A percentile compares a stretch with the other conserved stretches of the same genome.
Conservation (phyloP, 2,797 vertebrate species). For the Nannoperca obscura region DNA sequence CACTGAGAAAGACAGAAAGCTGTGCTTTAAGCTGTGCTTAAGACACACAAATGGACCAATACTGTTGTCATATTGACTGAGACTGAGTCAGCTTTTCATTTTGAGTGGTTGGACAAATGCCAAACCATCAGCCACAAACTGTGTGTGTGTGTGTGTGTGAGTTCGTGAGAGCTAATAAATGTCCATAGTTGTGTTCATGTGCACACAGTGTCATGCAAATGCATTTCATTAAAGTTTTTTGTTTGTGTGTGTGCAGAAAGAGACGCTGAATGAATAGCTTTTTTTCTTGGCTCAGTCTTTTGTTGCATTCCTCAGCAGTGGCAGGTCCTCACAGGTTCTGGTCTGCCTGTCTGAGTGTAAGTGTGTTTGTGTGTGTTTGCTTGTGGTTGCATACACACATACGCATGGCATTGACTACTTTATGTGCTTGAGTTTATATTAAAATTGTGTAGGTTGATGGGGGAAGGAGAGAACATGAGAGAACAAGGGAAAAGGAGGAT, state of each 20-base stretch:
- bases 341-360: neutral
- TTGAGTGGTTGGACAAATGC: slow-evolving; percentile 50
- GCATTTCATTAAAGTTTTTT: slow-evolving; percentile 12
- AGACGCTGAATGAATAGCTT: slow-evolving; percentile 55
- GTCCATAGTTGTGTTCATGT: slow-evolving; percentile 20
- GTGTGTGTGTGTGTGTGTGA: slow-evolving; percentile 7
- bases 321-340: slow-evolving; percentile 62
- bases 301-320: slow-evolving; percentile 62
- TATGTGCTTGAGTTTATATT: neutral
- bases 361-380: neutral
- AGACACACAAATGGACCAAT: slow-evolving; percentile 23
- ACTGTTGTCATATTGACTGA: slow-evolving; percentile 29
- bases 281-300: slow-evolving; percentile 46
- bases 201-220: slow-evolving; percentile 37
- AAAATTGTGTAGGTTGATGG: neutral
- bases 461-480: neutral
- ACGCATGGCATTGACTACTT: neutral
- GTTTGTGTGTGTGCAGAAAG: slow-evolving; percentile 12
- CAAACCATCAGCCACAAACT: slow-evolving; percentile 64
- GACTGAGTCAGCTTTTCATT: slow-evolving; percentile 56
- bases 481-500: neutral
- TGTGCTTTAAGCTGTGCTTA: neutral
- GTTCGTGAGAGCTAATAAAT: slow-evolving; percentile 5
- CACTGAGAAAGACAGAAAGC: slow-evolving; percentile 10
- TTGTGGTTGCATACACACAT: neutral